phyloP scores from a whole-genome alignment of 2,888 invertebrate species.

The Creontiades dilutus region DNA sequence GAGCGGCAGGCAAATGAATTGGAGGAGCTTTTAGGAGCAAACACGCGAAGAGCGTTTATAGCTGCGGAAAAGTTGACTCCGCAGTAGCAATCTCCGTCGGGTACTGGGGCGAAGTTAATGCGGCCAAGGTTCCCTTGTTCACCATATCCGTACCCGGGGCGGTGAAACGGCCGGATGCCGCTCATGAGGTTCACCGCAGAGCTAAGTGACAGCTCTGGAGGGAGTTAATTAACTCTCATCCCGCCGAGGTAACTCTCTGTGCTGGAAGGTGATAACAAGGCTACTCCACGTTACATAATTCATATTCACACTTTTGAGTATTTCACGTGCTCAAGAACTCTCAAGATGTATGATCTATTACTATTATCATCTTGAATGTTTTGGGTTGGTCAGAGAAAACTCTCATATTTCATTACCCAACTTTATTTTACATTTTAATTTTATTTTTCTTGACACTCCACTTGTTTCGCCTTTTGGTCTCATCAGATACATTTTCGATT shows the following conservation, averaged over 20 bases:
- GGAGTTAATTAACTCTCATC: constrained; percentile 5
- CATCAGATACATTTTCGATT: too few species aligned
- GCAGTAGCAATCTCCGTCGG: constrained; percentile 25
- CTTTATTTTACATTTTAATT: too few species aligned
- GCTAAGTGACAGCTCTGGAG: constrained; percentile 27
- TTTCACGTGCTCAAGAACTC: too few species aligned
- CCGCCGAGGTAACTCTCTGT: neutral
- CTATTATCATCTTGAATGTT: too few species aligned
- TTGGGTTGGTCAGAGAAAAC: too few species aligned
- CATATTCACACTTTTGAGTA: too few species aligned
- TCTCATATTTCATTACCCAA: too few species aligned
- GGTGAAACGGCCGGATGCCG: constrained; percentile 6
- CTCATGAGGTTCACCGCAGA: constrained; percentile 22
- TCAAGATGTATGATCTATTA: too few species aligned
- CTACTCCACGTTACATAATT: too few species aligned
- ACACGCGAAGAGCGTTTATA: constrained; percentile 15
- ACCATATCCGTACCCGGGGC: neutral
- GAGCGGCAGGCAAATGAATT: constrained; percentile 13
- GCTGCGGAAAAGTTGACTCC: constrained; percentile 26
- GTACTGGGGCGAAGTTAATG: constrained; percentile 5
- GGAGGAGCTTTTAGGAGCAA: neutral
- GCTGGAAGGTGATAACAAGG: constrained; percentile 24
- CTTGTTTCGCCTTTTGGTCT: too few species aligned
- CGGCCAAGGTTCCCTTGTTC: neutral
- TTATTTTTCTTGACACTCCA: too few species aligned